Percentiles rank a stretch among this genome's conserved stretches.
phyloP scores from a whole-genome alignment of 2,113 vertebrate species.

The Cacatua alba region DNA sequence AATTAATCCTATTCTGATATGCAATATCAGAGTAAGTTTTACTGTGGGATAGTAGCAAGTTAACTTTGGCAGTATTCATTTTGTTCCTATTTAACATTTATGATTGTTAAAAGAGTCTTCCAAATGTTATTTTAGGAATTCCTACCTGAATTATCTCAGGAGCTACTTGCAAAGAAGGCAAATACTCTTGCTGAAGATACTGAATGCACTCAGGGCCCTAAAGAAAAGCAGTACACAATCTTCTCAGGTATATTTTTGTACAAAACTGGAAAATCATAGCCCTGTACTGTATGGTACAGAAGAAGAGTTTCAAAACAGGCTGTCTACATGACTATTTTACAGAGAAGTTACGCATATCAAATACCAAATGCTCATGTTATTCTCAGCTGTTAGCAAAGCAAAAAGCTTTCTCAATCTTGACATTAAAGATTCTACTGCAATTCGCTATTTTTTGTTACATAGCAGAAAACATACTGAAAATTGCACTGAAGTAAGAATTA shows the following conservation, averaged over 20 bases:
- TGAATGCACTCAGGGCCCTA: constrained; percentile 95
- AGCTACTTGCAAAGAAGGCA: constrained; percentile 92
- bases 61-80: neutral
- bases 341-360: neutral
- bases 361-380: neutral
- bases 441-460: neutral
- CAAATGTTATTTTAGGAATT: neutral
- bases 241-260: neutral
- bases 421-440: neutral
- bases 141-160: constrained; percentile 95
- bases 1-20: neutral
- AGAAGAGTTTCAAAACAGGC: neutral
- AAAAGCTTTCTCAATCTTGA: neutral
- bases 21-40: neutral
- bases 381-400: neutral
- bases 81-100: neutral
- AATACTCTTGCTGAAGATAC: constrained; percentile 94
- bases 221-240: neutral
- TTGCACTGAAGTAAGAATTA: neutral
- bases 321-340: neutral
- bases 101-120: neutral
- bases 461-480: neutral
- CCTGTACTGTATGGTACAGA: neutral
- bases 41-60: neutral
- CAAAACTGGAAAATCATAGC: neutral